phyloP scores from a whole-genome alignment of 2,888 invertebrate genomes.

The Beris morrisii region DNA sequence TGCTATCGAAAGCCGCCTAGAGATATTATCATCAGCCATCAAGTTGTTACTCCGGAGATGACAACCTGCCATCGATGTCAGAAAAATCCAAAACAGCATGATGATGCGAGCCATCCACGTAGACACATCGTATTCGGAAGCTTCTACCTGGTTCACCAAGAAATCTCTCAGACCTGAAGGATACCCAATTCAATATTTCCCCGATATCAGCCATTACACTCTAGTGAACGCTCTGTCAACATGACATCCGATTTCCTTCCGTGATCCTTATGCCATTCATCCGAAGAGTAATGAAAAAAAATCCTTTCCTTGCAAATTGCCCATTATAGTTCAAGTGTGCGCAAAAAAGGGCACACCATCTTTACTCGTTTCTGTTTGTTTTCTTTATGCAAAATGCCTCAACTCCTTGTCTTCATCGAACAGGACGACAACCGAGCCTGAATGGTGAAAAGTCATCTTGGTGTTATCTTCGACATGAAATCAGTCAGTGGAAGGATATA shows the following conservation, averaged over 20 bases:
- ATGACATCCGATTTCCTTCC: constrained; percentile 20
- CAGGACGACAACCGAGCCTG: not conserved
- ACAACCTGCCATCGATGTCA: no score
- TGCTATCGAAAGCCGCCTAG: no score
- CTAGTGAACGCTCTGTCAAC: constrained; percentile 13
- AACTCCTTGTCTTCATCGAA: not conserved
- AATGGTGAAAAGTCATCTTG: not conserved
- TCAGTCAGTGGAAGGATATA: constrained; percentile 6
- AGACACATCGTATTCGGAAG: no score
- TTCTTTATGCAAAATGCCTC: constrained; percentile 12
- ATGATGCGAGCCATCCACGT: no score
- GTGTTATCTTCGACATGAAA: constrained; percentile 16
- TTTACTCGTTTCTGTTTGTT: constrained; percentile 13
- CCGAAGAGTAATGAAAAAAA: constrained; percentile 5
- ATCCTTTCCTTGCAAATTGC: not conserved
- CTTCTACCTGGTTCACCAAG: not conserved
- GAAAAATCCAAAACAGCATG: no score
- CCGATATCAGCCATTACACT: constrained; percentile 16
- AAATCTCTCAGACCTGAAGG: constrained; percentile 9
- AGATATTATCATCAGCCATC: no score
- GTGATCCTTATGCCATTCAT: not conserved
- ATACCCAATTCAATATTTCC: not conserved
- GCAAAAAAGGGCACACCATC: constrained; percentile 8
- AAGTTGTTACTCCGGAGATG: no score
- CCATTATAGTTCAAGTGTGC: constrained; percentile 15